Conservation (phyloP, 2,888 invertebrate genomes). For the Digitonthophagus gazella region DNA sequence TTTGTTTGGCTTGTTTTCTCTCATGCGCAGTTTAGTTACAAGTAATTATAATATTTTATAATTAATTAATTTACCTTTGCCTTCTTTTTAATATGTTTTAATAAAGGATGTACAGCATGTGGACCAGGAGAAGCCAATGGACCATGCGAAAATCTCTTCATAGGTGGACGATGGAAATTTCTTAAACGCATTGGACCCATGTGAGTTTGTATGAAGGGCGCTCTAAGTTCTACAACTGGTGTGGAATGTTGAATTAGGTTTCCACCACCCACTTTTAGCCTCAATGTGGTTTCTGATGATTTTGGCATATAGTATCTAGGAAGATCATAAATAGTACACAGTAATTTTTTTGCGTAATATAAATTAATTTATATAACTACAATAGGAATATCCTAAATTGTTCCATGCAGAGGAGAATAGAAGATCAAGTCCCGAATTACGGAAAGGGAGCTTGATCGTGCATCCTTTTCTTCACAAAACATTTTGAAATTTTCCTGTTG, state of each 20-base stretch:
- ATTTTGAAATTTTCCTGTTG: too few species aligned
- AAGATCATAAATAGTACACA: slow-evolving; percentile 32
- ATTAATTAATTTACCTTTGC: slow-evolving; percentile 62
- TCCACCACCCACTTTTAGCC: slow-evolving; percentile 84
- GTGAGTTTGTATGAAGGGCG: slow-evolving; percentile 94
- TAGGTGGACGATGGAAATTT: slow-evolving; percentile 89
- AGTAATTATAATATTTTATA: too few species aligned
- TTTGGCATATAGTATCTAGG: slow-evolving; percentile 88
- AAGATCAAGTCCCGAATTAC: too few species aligned
- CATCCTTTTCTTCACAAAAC: too few species aligned
- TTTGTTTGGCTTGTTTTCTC: too few species aligned
- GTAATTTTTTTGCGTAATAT: too few species aligned
- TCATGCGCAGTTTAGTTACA: too few species aligned
- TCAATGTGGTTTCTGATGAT: slow-evolving; percentile 74
- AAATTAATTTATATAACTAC: slow-evolving; percentile 8
- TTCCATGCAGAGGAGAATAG: too few species aligned
- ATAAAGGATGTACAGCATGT: slow-evolving; percentile 79
- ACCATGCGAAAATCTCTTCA: slow-evolving; percentile 86
- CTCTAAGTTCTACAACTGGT: slow-evolving; percentile 91
- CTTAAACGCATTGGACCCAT: slow-evolving; percentile 82
- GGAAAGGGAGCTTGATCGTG: too few species aligned
- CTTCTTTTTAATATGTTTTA: slow-evolving; percentile 90
- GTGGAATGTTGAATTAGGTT: slow-evolving; percentile 96
- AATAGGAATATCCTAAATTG: too few species aligned
- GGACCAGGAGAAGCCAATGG: slow-evolving; percentile 68